These are phyloP conservation scores for Ceriagrion tenellum DNA, from an alignment of 2,888 invertebrate species.

Conservation along the genomic window DNA sequence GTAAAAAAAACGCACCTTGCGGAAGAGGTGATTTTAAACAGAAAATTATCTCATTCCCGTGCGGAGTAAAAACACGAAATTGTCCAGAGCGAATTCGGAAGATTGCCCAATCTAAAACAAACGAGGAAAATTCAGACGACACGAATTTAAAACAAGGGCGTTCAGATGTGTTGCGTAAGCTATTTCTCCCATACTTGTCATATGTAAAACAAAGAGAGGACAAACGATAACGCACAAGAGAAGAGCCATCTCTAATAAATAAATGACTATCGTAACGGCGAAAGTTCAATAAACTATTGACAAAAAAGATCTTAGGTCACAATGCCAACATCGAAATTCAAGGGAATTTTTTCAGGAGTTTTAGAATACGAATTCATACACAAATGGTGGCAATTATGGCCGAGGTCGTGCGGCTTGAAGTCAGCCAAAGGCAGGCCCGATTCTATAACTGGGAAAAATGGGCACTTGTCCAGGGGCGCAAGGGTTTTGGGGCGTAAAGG, in stretches of 20 bases:
- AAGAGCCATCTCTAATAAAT: neutral
- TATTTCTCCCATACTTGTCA: no score
- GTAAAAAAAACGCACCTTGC: neutral
- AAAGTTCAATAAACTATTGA: neutral
- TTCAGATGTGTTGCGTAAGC: no score
- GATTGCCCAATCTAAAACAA: neutral
- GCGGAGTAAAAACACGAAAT: neutral
- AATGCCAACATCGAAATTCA: neutral
- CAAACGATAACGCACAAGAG: neutral
- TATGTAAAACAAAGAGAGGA: neutral
- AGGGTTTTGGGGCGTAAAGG: no score
- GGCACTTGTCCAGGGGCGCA: no score
- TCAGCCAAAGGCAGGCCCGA: no score
- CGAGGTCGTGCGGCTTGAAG: no score
- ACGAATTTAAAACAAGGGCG: neutral
- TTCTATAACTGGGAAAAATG: no score
- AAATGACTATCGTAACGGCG: neutral
- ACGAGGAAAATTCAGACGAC: neutral
- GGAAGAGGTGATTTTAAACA: neutral
- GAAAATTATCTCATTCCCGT: neutral
- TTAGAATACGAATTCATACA: no score
- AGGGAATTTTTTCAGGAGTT: no score
- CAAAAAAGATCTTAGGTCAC: neutral
- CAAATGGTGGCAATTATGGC: no score
- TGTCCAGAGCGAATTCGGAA: neutral